phyloP scores from a whole-genome alignment of 2,888 invertebrate species.

The Calameuta idolon region DNA sequence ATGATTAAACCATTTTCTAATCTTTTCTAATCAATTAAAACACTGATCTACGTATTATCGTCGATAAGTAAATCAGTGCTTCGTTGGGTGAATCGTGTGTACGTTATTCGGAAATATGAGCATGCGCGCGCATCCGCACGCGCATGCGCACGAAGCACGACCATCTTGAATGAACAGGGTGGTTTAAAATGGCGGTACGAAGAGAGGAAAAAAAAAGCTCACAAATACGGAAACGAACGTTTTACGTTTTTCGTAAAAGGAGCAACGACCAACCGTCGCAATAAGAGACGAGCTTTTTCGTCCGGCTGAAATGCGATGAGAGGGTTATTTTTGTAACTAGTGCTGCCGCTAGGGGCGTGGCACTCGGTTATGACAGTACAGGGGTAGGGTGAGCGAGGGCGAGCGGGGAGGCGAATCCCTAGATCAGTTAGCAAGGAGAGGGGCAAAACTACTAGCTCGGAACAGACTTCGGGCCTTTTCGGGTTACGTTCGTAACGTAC shows the following conservation, averaged over 20 bases:
- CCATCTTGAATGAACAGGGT: not conserved
- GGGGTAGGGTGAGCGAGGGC: constrained; percentile 17
- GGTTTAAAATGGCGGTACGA: not conserved
- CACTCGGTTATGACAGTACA: constrained; percentile 24
- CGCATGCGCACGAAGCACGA: not conserved
- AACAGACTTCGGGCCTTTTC: constrained; percentile 60
- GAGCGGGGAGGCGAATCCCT: constrained; percentile 21
- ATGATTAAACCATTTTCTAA: not conserved
- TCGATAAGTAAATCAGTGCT: not conserved
- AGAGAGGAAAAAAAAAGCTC: not conserved
- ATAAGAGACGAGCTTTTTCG: not conserved
- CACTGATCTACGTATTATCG: not conserved
- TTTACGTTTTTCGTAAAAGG: not conserved
- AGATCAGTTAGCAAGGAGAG: constrained; percentile 42
- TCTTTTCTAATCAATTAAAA: not conserved
- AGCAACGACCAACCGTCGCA: not conserved
- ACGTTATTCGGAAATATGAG: not conserved
- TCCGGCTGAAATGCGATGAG: constrained; percentile 21
- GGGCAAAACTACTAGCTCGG: constrained; percentile 60
- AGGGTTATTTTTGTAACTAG: constrained; percentile 13
- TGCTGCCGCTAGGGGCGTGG: constrained; percentile 25
- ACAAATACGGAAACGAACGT: not conserved
- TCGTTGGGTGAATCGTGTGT: not conserved
- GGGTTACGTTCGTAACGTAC: constrained; percentile 56
- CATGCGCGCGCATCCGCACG: too few relatives aligned